Percentiles rank a stretch among this genome's conserved stretches.
Evolutionary conservation across 30 jellyfish, hydroid and myxozoan genomes (phyloP).

Genomic region (Aurelia aurita): DNA sequence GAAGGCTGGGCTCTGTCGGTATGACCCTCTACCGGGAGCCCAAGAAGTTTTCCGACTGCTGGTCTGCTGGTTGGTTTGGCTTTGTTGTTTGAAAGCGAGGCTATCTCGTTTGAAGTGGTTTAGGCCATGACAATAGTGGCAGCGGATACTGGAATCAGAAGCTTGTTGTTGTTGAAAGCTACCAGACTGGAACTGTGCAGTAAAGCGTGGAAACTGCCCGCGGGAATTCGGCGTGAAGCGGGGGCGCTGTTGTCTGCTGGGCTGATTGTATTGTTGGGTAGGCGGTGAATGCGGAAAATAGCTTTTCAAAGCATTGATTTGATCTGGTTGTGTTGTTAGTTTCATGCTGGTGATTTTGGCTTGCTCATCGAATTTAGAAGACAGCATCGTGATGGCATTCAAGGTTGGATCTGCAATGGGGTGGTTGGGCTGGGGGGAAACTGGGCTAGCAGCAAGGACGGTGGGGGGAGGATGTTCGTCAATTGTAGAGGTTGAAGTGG

Average conservation of each 20-base stretch:
- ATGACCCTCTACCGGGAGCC: too few species aligned
- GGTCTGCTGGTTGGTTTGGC: too few species aligned
- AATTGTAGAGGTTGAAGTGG: constrained; percentile 5
- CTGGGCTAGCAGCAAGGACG: constrained; percentile 20
- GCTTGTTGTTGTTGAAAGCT: constrained; percentile 5
- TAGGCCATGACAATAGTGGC: constrained; percentile 33
- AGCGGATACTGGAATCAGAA: constrained; percentile 19
- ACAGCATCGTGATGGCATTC: constrained; percentile 28
- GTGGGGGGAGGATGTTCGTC: constrained; percentile 13
- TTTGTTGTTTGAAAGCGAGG: too few species aligned
- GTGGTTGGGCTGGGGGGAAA: neutral
- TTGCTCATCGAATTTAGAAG: constrained; percentile 29
- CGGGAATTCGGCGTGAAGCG: too few species aligned
- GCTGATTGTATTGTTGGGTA: constrained; percentile 7
- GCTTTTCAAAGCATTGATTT: constrained; percentile 12
- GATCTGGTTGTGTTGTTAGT: constrained; percentile 16
- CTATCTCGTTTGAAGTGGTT: constrained; percentile 30
- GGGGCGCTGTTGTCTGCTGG: constrained; percentile 19
- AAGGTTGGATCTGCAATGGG: constrained; percentile 11
- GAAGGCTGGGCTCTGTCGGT: too few species aligned
- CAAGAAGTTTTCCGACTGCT: too few species aligned
- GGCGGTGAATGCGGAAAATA: constrained; percentile 4
- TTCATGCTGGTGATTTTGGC: constrained; percentile 2
- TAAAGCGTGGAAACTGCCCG: constrained; percentile 14
- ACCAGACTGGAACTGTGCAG: constrained; percentile 32